Evolutionary conservation across 1,140 invertebrate genomes (phyloP).

Genomic region (Babylonia areolata): DNA sequence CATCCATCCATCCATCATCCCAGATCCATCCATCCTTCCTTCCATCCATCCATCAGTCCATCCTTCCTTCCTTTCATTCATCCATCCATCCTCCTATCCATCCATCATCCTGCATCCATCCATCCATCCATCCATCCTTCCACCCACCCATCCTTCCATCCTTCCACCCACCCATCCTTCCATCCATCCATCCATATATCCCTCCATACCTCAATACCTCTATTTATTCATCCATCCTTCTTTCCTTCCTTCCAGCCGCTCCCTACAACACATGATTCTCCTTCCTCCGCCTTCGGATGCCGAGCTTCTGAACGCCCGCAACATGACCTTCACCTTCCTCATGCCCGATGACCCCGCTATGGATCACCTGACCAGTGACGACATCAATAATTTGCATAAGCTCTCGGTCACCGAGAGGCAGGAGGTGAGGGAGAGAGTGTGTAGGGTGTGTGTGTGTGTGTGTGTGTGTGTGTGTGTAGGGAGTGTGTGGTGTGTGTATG

Average conservation of each 20-base stretch:
- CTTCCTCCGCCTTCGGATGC: slow-evolving; percentile 17
- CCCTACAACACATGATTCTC: slow-evolving; percentile 36
- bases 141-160: no score
- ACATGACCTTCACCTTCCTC: slow-evolving; percentile 52
- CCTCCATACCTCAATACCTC: no score
- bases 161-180: no score
- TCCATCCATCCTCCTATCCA: no score
- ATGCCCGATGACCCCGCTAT: slow-evolving; percentile 42
- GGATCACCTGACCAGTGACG: slow-evolving; percentile 14
- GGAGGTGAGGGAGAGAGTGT: slow-evolving; percentile 6
- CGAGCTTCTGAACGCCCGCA: slow-evolving; percentile 25
- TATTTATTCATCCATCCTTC: not conserved
- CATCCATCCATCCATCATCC: slow-evolving; percentile 2
- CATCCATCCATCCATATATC: no score
- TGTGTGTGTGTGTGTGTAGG: no score
- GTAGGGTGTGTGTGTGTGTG: no score
- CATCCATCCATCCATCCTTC: no score
- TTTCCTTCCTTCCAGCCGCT: slow-evolving; percentile 30
- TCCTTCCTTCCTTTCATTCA: no score
- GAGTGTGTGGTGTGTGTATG: no score
- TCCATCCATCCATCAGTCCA: no score
- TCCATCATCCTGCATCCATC: no score
- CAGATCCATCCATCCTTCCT: not conserved
- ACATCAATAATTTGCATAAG: slow-evolving; percentile 22
- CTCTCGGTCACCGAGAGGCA: not conserved